Conservation (phyloP, 2,113 vertebrate species). For the Fregetta grallaria region DNA sequence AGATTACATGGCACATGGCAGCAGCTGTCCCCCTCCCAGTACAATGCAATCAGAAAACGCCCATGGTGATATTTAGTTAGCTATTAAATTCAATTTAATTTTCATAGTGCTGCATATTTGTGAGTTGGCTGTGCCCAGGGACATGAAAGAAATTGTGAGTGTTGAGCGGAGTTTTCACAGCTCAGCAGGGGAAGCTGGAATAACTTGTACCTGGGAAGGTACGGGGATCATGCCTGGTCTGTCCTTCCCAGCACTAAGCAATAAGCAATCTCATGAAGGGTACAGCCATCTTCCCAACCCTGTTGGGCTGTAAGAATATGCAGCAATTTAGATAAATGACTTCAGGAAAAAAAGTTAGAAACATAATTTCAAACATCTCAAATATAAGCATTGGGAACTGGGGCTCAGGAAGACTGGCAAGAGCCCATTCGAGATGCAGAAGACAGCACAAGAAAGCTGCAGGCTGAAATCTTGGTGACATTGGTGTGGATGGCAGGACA, state of each 20-base stretch:
- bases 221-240: neutral
- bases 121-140: neutral
- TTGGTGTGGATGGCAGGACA: neutral
- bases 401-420: neutral
- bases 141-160: neutral
- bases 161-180: neutral
- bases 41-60: neutral
- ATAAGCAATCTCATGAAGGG: neutral
- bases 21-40: neutral
- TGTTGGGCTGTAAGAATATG: neutral
- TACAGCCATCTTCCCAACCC: neutral
- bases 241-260: neutral
- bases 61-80: conserved; percentile 36
- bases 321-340: neutral
- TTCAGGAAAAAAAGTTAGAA: neutral
- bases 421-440: neutral
- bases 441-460: fast-evolving
- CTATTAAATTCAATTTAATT: conserved; percentile 48
- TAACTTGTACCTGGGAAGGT: neutral
- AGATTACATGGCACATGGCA: neutral
- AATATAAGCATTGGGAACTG: neutral
- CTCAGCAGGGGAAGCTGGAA: neutral
- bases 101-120: conserved; percentile 18
- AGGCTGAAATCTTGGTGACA: neutral
- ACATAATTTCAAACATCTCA: neutral